Percentiles rank a stretch among this genome's conserved stretches.
phyloP scores from a whole-genome alignment of 1,140 invertebrate species.

The Euwallacea fornicatus region DNA sequence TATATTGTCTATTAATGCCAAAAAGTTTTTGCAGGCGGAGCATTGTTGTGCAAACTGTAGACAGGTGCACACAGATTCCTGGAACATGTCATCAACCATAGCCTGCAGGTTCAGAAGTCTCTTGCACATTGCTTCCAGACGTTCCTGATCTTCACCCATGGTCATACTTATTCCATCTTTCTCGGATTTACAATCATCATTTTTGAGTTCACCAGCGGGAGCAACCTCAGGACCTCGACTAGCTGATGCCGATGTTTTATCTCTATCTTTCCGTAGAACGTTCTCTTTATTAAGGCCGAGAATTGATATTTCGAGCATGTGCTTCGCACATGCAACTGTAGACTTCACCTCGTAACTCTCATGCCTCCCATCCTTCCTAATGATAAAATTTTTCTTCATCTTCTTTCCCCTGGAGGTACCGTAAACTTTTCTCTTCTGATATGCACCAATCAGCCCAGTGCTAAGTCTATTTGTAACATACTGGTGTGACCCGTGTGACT shows the following conservation, averaged over 20 bases:
- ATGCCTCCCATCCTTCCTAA: conserved; percentile 9
- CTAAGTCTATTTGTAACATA: conserved; percentile 24
- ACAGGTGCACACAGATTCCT: conserved; percentile 3
- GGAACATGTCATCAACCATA: conserved; percentile 4
- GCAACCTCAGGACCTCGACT: neutral
- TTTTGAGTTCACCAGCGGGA: neutral
- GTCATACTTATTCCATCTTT: neutral
- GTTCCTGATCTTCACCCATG: conserved; percentile 2
- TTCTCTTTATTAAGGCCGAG: too few relatives aligned
- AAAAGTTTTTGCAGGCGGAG: conserved; percentile 14
- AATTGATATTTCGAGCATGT: neutral
- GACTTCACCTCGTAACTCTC: conserved; percentile 41
- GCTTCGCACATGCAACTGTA: neutral
- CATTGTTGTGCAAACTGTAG: conserved; percentile 11
- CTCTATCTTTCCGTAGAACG: neutral
- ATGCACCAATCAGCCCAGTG: conserved; percentile 31
- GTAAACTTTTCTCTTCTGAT: conserved; percentile 40
- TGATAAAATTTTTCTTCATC: conserved; percentile 33
- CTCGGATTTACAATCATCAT: neutral
- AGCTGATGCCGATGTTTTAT: neutral
- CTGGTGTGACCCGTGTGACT: conserved; percentile 15
- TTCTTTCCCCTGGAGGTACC: conserved; percentile 37
- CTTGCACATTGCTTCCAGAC: conserved; percentile 1
- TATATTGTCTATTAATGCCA: conserved; percentile 13
- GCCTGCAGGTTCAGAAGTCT: conserved; percentile 14